Base-by-base conservation (phyloP, 2,888 invertebrate genomes). In the Diabrotica balteata region DNA sequence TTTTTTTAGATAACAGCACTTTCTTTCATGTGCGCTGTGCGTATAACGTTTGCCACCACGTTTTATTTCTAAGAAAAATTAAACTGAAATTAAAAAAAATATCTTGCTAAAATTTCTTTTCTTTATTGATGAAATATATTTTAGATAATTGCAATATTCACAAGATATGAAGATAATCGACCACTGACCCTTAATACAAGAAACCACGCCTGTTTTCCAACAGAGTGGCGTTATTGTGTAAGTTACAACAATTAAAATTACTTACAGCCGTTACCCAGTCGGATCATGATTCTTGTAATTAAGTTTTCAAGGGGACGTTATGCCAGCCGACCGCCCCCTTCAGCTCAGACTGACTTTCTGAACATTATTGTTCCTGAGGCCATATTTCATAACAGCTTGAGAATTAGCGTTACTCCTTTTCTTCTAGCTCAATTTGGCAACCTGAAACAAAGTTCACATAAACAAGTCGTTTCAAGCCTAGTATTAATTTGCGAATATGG, bases 261-360 rank as follows among this genome's bases (percentile, higher is more conserved):
- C 75, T 78, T 76, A 74, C 80, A 80, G 77, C 77, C 77, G 80
- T 73, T 75, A 75, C 78, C 77, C 76, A 66, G 67, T 73, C 76
- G 77, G 76, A 76, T 76, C 73, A 72, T 72, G 76, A 76, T 77
- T 76, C 76, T 76, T 75, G 77, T 78, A 79, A 80, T 79, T 79
- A 79, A 79, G 78, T 78, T 80, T 78, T 72, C 74, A 71, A 71
- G 66, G 73, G 72, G 72, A 72, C 75, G 72, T 77, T 77, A 60
- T 74, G 71, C 72, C 74, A 75, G 74, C 75, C 74, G 72, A 72
- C 73, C 73, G 67, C 74, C 63, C 63, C 63, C 70, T 67, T 70
- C 75, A 73, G 76, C 63, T 67, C 75, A 72, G 75, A 75, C 75
- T 68, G 67, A 72, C 73, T 72, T 75, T 73, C 72, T 70, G 71